Base-by-base conservation (phyloP, 2,888 invertebrate species). In the Napeogenes inachia region DNA sequence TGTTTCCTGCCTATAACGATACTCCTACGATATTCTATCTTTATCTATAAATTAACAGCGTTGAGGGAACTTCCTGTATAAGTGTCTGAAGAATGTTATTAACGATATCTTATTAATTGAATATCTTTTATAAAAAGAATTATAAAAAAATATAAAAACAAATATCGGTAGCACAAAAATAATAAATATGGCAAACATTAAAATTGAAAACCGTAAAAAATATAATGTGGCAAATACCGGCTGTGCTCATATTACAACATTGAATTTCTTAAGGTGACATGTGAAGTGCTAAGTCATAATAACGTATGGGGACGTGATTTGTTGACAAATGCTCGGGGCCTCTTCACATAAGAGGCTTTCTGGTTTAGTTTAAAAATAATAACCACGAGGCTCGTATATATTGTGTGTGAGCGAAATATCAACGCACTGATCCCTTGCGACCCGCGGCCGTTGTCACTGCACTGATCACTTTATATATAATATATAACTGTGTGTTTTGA, bases 261-360 rank as follows among this genome's bases (percentile, higher is more conserved):
- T 69, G 71, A 71, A 69, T 72, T 74, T 75, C 68, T 73, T 69
- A 70, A 69, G 72, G 71, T 71, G 71, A 70, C 62, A 67, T 67
- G 67, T 69, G 68, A 71, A 70, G 70, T 71, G 74, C 69, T 70
- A 68, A 71, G 71, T 76, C 75, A 75, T 76, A 76, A 77, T 76
- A 77, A 75, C 76, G 73, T 75, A 75, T 71, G 74, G 73, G 75
- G 75, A 77, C 79, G 81, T 82, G 84, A 84, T 85, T 84, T 78
- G 81, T 80, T 82, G 85, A 82, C 81, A 82, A 83, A 84, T 80
- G 78, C 76, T 78, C 66, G 70, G 72, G 73, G 70, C 74, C 70
- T 55, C 62, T 59, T 55, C 59, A 57, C 59, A 62, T 67, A 75
- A 76, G 77, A 69, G 72, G 79, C 74, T 81, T 78, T 77, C 69